Conservation (phyloP, 2,113 vertebrate genomes). For the Tragelaphus imberbis region DNA sequence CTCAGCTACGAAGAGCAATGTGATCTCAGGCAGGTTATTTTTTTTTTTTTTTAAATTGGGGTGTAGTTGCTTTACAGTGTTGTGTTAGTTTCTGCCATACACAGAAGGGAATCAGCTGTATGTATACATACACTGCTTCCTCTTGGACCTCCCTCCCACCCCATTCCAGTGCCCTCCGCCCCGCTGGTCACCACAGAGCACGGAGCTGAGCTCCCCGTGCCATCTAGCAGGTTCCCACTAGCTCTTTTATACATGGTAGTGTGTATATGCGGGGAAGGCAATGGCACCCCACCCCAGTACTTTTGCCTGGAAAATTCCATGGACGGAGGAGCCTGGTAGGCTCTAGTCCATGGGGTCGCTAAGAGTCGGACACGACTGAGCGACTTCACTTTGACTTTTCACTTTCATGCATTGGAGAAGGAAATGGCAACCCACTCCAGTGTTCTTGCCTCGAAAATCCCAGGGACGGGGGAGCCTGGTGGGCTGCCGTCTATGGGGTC, state of each 20-base stretch:
- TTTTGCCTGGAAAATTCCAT: no score
- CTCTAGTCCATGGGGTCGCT: no score
- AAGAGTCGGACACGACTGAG: no score
- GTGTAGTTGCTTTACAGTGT: background rate
- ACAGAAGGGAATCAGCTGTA: background rate
- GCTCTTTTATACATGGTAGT: background rate
- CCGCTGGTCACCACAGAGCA: background rate
- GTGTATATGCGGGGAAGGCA: no score
- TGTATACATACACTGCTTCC: background rate
- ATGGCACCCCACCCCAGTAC: no score
- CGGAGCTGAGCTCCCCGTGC: background rate
- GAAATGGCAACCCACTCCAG: no score
- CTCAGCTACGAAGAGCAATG: background rate
- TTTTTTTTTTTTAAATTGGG: background rate
- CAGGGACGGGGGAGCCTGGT: no score
- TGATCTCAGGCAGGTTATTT: background rate
- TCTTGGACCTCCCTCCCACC: background rate
- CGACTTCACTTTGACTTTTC: no score
- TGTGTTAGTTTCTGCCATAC: background rate
- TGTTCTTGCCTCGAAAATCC: no score
- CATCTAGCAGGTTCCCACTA: background rate
- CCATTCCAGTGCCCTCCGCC: background rate
- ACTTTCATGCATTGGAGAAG: no score
- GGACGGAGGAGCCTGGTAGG: no score
- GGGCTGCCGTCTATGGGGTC: no score